Percentiles rank a stretch among this genome's conserved stretches.
These are phyloP conservation scores for Virgularia gustaviana DNA, from an alignment of 92 coral and sea anemone genomes.

Conservation along the genomic window DNA sequence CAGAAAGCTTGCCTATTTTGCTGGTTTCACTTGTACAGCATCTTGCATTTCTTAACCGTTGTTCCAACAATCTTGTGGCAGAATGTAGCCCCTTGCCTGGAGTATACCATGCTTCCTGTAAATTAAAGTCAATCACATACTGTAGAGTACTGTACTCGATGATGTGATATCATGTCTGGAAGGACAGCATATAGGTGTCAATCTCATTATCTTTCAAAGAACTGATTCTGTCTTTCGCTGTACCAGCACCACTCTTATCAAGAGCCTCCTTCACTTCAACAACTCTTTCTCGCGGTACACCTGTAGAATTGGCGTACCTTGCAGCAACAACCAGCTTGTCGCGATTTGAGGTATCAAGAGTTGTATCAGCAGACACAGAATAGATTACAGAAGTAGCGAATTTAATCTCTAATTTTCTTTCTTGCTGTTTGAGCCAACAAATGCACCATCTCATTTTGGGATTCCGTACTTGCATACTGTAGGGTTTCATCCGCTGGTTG, in stretches of 20 bases:
- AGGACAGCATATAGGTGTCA: constrained; percentile 1
- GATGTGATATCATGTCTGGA: too few relatives aligned
- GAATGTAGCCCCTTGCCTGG: too few relatives aligned
- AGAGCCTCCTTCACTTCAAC: constrained; percentile 24
- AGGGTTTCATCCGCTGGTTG: constrained; percentile 11
- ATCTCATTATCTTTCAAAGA: constrained; percentile 7
- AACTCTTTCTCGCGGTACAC: constrained; percentile 14
- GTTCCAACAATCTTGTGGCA: too few relatives aligned
- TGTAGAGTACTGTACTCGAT: too few relatives aligned
- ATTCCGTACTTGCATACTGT: constrained; percentile 9
- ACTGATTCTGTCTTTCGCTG: constrained; percentile 17
- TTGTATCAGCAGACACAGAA: constrained; percentile 25
- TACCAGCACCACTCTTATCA: constrained; percentile 21
- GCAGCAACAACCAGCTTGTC: constrained; percentile 30
- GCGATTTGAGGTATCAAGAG: constrained; percentile 27
- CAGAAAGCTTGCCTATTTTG: too few relatives aligned
- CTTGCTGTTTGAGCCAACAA: constrained; percentile 15
- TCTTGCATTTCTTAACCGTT: too few relatives aligned
- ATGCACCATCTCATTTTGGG: constrained; percentile 16
- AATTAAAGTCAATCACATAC: too few relatives aligned
- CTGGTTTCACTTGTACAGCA: too few relatives aligned
- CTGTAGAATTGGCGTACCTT: constrained; percentile 14
- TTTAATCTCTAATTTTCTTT: neutral
- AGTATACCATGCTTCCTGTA: too few relatives aligned
- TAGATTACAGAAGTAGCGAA: constrained; percentile 8